These are phyloP conservation scores for Sander vitreus DNA, from an alignment of 2,113 vertebrate genomes.

Conservation along the genomic window DNA sequence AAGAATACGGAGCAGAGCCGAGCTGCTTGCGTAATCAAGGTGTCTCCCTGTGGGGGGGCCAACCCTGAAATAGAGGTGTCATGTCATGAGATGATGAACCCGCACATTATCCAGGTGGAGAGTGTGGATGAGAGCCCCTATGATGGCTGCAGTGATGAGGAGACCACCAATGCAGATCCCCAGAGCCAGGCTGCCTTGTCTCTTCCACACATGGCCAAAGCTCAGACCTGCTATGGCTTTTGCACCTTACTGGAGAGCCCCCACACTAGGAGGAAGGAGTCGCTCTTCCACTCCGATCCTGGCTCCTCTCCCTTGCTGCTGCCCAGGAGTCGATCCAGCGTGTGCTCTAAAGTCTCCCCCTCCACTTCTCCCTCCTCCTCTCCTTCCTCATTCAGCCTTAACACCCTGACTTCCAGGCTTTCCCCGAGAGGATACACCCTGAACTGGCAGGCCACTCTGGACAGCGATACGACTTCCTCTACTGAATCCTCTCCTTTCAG, in stretches of 20 bases:
- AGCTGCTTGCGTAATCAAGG: slow-evolving; percentile 43
- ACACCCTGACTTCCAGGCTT: slow-evolving; percentile 75
- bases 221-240: slow-evolving; percentile 90
- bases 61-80: slow-evolving; percentile 63
- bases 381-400: slow-evolving; percentile 83
- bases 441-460: slow-evolving; percentile 82
- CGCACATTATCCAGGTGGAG: slow-evolving; percentile 91
- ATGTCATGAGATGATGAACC: slow-evolving; percentile 55
- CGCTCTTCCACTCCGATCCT: slow-evolving; percentile 88
- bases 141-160: slow-evolving; percentile 82
- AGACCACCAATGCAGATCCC: slow-evolving; percentile 90
- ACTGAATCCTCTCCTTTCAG: slow-evolving; percentile 89
- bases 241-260: slow-evolving; percentile 92
- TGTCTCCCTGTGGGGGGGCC: slow-evolving; percentile 53
- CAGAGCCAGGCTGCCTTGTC: slow-evolving; percentile 92
- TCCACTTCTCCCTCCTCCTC: slow-evolving; percentile 71
- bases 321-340: slow-evolving; percentile 83
- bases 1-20: slow-evolving; percentile 68
- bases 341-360: slow-evolving; percentile 70
- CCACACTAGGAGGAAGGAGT: slow-evolving; percentile 92
- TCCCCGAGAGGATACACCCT: slow-evolving; percentile 74
- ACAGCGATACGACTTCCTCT: slow-evolving; percentile 90
- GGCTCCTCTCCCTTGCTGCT: slow-evolving; percentile 77
- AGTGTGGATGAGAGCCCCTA: slow-evolving; percentile 85
- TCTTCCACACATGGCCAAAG: slow-evolving; percentile 89